Percentiles rank a stretch among this genome's conserved stretches.
phyloP scores from a whole-genome alignment of 2,888 invertebrate genomes.

The Zaprionus bogoriensis region DNA sequence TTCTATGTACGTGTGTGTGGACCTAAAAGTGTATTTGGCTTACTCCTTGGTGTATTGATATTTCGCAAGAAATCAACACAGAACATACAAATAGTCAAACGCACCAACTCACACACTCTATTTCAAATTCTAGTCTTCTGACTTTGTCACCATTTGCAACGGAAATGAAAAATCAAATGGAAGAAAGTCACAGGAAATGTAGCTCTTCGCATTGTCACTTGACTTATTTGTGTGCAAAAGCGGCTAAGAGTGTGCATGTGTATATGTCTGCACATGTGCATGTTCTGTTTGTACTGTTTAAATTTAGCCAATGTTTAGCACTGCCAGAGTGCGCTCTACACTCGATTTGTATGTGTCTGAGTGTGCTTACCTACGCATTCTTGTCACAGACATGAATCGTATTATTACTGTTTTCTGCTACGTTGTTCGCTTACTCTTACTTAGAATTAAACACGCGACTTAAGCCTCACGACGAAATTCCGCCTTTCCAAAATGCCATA shows the following conservation, averaged over 20 bases:
- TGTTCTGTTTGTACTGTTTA: slow-evolving; percentile 47
- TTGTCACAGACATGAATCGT: slow-evolving; percentile 67
- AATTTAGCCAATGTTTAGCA: slow-evolving; percentile 72
- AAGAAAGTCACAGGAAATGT: slow-evolving; percentile 77
- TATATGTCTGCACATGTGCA: neutral
- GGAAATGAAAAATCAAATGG: slow-evolving; percentile 82
- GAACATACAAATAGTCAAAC: slow-evolving; percentile 56
- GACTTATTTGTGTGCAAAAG: slow-evolving; percentile 16
- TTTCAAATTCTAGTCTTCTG: slow-evolving; percentile 33
- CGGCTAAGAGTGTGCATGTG: slow-evolving; percentile 7
- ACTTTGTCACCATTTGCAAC: slow-evolving; percentile 79
- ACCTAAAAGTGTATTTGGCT: slow-evolving; percentile 47
- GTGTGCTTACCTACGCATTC: slow-evolving; percentile 45
- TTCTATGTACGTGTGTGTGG: slow-evolving; percentile 22
- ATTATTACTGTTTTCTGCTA: slow-evolving; percentile 52
- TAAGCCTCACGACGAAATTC: too few species aligned
- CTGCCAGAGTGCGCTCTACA: slow-evolving; percentile 50
- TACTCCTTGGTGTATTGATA: slow-evolving; percentile 72
- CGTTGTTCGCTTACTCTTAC: slow-evolving; percentile 27
- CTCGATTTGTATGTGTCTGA: slow-evolving; percentile 51
- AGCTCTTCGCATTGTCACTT: slow-evolving; percentile 66
- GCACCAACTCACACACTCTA: slow-evolving; percentile 23
- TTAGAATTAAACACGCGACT: neutral
- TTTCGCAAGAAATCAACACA: slow-evolving; percentile 77
- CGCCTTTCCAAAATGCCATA: too few species aligned